phyloP scores from a whole-genome alignment of 2,113 vertebrate genomes.

The Cyprinus carpio region DNA sequence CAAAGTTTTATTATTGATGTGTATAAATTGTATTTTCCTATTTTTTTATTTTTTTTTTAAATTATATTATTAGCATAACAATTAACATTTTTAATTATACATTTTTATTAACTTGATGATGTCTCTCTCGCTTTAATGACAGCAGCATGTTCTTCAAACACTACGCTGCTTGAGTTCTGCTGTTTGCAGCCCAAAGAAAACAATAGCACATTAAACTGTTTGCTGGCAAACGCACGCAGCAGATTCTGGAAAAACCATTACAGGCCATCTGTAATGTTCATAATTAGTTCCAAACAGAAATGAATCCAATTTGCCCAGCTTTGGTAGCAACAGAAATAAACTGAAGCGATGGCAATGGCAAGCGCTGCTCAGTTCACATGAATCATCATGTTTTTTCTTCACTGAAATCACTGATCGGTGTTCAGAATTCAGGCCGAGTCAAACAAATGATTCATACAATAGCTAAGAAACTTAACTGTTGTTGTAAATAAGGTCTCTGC shows the following conservation, averaged over 20 bases:
- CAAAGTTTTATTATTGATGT: no score
- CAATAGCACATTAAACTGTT: slow-evolving; percentile 29
- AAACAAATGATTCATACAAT: slow-evolving; percentile 12
- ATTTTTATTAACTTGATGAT: no score
- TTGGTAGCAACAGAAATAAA: slow-evolving; percentile 52
- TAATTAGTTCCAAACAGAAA: slow-evolving; percentile 67
- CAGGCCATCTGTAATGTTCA: slow-evolving; percentile 67
- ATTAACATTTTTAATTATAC: background rate
- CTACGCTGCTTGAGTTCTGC: background rate
- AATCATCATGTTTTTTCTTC: slow-evolving; percentile 20
- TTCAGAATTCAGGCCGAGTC: background rate
- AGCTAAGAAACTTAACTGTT: slow-evolving; percentile 41
- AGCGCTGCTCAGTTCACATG: slow-evolving; percentile 39
- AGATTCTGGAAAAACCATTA: slow-evolving; percentile 59
- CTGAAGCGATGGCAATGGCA: slow-evolving; percentile 48
- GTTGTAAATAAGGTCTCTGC: slow-evolving; percentile 65
- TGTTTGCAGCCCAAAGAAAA: slow-evolving; percentile 3
- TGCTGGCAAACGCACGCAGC: slow-evolving; percentile 52
- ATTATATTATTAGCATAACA: background rate
- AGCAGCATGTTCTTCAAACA: background rate
- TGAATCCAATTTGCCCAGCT: slow-evolving; percentile 44
- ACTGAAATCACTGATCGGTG: slow-evolving; percentile 2
- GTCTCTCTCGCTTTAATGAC: background rate
- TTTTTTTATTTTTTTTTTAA: background rate
- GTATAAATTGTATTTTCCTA: background rate